Evolutionary conservation across 1,140 invertebrate species (phyloP).

Genomic region (Eriosoma lanigerum): DNA sequence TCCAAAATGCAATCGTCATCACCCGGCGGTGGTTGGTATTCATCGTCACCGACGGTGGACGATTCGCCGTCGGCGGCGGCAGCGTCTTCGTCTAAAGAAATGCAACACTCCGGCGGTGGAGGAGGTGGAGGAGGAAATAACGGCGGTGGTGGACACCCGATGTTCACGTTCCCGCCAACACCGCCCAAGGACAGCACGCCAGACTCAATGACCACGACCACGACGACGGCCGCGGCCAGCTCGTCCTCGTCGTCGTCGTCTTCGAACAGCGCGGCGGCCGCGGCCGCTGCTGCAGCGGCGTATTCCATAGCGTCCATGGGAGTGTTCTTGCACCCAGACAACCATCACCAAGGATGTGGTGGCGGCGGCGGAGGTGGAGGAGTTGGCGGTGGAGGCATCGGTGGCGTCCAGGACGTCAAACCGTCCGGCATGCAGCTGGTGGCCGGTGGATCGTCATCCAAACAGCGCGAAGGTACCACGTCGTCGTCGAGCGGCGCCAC

Average conservation of each 20-base stretch:
- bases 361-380: conserved; percentile 27
- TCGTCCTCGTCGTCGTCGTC: conserved; percentile 54
- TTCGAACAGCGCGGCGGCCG: conserved; percentile 54
- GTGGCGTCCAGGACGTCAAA: conserved; percentile 54
- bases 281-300: conserved; percentile 54
- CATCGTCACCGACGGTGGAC: conserved; percentile 33
- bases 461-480: conserved; percentile 56
- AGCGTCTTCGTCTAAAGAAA: conserved; percentile 38
- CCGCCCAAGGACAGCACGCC: conserved; percentile 55
- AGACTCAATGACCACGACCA: conserved; percentile 54
- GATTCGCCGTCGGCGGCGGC: conserved; percentile 35
- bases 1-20: conserved; percentile 45
- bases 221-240: conserved; percentile 52
- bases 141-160: conserved; percentile 53
- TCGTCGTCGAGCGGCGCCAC: conserved; percentile 51
- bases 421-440: conserved; percentile 53
- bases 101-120: conserved; percentile 45
- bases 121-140: not conserved
- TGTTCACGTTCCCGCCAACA: conserved; percentile 56
- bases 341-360: conserved; percentile 53
- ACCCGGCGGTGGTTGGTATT: conserved; percentile 39
- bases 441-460: conserved; percentile 52
- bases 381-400: conserved; percentile 6
- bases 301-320: conserved; percentile 54
- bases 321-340: conserved; percentile 55